These are phyloP conservation scores for Monopis laevigella DNA, from an alignment of 2,888 invertebrate genomes.

Conservation along the genomic window DNA sequence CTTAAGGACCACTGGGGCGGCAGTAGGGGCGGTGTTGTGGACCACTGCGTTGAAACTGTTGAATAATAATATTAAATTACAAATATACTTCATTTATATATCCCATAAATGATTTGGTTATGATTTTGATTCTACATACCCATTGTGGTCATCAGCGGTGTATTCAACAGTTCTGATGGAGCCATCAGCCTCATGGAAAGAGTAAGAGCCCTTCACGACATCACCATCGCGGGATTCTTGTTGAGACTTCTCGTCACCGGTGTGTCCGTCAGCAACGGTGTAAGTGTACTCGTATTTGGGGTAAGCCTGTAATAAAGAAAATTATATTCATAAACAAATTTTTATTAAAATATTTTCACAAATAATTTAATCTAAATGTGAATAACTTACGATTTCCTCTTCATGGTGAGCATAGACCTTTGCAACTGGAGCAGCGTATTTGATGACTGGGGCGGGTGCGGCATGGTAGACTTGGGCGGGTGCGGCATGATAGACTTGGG, in stretches of 20 bases:
- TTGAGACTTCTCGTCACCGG: slow-evolving; percentile 61
- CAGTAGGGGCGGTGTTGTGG: slow-evolving; percentile 39
- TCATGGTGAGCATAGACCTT: slow-evolving; percentile 17
- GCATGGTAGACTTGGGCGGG: slow-evolving; percentile 21
- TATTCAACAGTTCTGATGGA: slow-evolving; percentile 58
- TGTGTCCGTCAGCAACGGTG: slow-evolving; percentile 58
- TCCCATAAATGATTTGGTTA: too few relatives aligned
- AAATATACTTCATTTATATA: too few relatives aligned
- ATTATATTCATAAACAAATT: background rate
- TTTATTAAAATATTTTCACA: slow-evolving; percentile 1
- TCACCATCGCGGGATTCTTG: slow-evolving; percentile 59
- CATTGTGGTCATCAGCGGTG: slow-evolving; percentile 57
- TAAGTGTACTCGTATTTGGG: slow-evolving; percentile 55
- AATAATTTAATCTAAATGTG: background rate
- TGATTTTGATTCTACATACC: slow-evolving; percentile 21
- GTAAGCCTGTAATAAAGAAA: slow-evolving; percentile 26
- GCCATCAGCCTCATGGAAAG: slow-evolving; percentile 57
- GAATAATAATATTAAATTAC: slow-evolving; percentile 1
- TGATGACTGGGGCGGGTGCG: slow-evolving; percentile 21
- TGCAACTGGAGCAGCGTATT: slow-evolving; percentile 25
- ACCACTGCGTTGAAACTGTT: slow-evolving; percentile 40
- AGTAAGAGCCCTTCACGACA: slow-evolving; percentile 56
- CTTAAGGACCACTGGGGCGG: slow-evolving; percentile 35
- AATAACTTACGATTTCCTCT: slow-evolving; percentile 15
- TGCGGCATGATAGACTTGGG: slow-evolving; percentile 21